Evolutionary conservation across 1,140 invertebrate genomes (phyloP), one percentile per base, ranked within the genome.

Genomic region (Probaryconus sp.): DNA sequence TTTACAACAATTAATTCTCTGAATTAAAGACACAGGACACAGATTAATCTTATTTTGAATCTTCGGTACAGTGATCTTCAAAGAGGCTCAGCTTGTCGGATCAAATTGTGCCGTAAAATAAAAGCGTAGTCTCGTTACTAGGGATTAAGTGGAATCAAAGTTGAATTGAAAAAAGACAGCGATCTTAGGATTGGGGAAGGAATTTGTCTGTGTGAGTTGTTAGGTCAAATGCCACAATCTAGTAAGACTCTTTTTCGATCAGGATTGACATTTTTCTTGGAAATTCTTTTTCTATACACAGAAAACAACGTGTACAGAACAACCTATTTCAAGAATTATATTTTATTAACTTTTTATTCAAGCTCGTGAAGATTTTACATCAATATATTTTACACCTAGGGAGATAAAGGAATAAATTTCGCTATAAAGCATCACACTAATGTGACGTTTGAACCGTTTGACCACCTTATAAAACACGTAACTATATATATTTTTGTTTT

Each of bases 131-230:
- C 51, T 55, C 35, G 24, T 42, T 55, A 42, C 16, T 42, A 14
- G 14, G 37, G 51, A 55, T 55, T 55, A 55, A 55, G 37, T 42
- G 16, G 16, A 55, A 55, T 55, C 26, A 53, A 55, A 55, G 24
- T 55, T 28, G 51, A 31, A 55, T 55, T 42, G 24, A 42, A 55
- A 55, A 53, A 55, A 16, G 37, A 55, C 51, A 42, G 31, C 35
- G 37, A 31, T 28, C 35, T 42, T 55, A 7, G 16, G 37, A 30
- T 42, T 30, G 5, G 31, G n/a, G 37, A 20, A 18, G 26, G 45
- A 40, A 30, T 55, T 55, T 42, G 24, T 55, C 26, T 30, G 37
- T 30, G 35, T 37, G 24, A 30, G 16, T 55, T 42, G 37, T 21
- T 11, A 14, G 31, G 31, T 42, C 11, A 9, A 42, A 42, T 40